Base-by-base conservation (phyloP, 2,797 vertebrate genomes). In the Enteromius trimaculatus region DNA sequence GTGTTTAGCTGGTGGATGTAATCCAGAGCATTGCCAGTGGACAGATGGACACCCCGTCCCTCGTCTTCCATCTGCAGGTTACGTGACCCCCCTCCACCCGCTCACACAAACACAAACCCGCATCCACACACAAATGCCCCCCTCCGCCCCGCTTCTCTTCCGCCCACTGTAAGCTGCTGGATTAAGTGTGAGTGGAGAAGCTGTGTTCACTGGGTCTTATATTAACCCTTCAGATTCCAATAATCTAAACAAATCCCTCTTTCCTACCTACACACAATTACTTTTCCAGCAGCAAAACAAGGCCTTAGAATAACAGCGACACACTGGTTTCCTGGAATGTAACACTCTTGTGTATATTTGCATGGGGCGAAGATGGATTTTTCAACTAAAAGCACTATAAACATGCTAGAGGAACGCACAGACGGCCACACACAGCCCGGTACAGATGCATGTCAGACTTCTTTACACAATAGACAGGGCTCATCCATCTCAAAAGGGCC, bases 211-310 rank as follows among this genome's bases (percentile, higher is more conserved):
- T 34, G 93, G 90, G 89, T 88, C 90, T 92, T 93, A 93, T 92
- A 92, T 94, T 94, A 94, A 93, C 92, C 92, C 91, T 92, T 92
- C 91, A 92, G 89, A 94, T 93, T 92, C 91, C 91, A 88, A 90
- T 94, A 95, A 94, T 94, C 93, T 93, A 90, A 87, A 85, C 82
- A 91, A 94, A 95, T 94, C 92, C 86, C 68, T 88, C 91, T 93
- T 92, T 89, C 93, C 92, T 88, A 92, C 89, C 92, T 90, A 90
- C 79, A 83, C 81, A 88, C 90, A 93, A 92, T 92, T 92, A 93
- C 91, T 90, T 86, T 87, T 92, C 87, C 87, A 89, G 85, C 74
- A 69, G 49, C 81, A 77, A 77, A 83, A 83, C 51, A 77, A 77
- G 65, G 19, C 23, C 51, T 19, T 55, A 31, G 37, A 44, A 83